Percentiles rank a stretch among this genome's conserved stretches.
phyloP scores from a whole-genome alignment of 1,140 invertebrate species.

The Drosophila jambulina region DNA sequence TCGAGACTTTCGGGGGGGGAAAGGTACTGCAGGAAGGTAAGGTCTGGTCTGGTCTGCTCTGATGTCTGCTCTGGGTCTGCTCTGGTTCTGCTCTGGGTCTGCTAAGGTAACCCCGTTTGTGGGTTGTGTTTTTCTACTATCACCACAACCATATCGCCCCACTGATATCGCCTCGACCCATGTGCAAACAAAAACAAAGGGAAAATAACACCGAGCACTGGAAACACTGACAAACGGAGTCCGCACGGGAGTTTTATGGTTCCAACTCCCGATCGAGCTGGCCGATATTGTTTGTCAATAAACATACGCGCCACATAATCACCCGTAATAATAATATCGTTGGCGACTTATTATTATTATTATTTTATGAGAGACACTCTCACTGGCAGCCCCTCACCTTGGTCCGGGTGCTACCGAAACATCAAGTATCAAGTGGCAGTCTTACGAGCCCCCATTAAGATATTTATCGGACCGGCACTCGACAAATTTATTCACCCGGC shows the following conservation, averaged over 20 bases:
- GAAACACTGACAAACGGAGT: slow-evolving; percentile 8
- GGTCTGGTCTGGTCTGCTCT: neutral
- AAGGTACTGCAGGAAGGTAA: neutral
- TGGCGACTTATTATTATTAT: slow-evolving; percentile 56
- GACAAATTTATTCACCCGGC: slow-evolving; percentile 32
- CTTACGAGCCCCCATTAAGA: slow-evolving; percentile 40
- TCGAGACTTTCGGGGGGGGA: neutral
- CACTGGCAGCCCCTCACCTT: slow-evolving; percentile 21
- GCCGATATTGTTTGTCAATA: slow-evolving; percentile 74
- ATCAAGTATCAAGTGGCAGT: slow-evolving; percentile 35
- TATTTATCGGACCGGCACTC: slow-evolving; percentile 43
- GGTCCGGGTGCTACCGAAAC: slow-evolving; percentile 12
- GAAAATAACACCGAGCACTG: slow-evolving; percentile 23
- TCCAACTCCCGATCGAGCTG: slow-evolving; percentile 44
- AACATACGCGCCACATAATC: slow-evolving; percentile 82
- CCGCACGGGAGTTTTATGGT: slow-evolving; percentile 62
- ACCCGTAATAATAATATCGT: slow-evolving; percentile 57
- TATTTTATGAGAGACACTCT: slow-evolving; percentile 30
- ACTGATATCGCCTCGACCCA: slow-evolving; percentile 58
- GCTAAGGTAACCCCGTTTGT: slow-evolving; percentile 17
- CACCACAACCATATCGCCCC: slow-evolving; percentile 47
- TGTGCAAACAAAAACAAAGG: slow-evolving; percentile 61
- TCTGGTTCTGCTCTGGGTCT: neutral
- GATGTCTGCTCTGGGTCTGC: too few relatives aligned
- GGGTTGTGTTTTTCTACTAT: slow-evolving; percentile 40